These are phyloP conservation scores for Anas platyrhynchos DNA, from an alignment of 2,113 vertebrate species.

Conservation along the genomic window DNA sequence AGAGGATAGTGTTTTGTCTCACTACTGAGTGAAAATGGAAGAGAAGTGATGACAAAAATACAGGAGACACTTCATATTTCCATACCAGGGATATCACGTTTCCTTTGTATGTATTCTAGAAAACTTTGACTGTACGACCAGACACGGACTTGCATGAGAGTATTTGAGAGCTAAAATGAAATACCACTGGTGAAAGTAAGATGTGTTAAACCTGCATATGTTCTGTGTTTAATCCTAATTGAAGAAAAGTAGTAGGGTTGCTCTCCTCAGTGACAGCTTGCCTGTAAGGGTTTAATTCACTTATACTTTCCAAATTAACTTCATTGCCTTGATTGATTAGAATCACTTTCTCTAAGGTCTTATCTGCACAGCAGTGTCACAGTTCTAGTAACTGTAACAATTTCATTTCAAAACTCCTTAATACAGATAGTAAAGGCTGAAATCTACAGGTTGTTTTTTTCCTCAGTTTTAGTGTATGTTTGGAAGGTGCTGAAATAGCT, in stretches of 20 bases:
- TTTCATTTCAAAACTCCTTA: not conserved
- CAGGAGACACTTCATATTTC: no score
- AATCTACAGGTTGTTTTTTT: not conserved
- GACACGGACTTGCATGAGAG: not conserved
- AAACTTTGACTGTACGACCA: not conserved
- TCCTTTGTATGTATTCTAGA: not conserved
- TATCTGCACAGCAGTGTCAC: not conserved
- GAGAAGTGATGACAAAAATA: not conserved
- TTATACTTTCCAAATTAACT: not conserved
- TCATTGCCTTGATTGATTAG: not conserved
- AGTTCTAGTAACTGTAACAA: not conserved
- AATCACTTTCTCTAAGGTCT: not conserved
- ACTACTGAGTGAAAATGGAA: not conserved
- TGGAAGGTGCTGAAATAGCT: not conserved
- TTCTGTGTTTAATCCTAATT: not conserved
- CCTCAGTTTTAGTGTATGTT: not conserved
- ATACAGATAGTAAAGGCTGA: not conserved
- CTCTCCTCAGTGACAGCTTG: not conserved
- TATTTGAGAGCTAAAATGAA: not conserved
- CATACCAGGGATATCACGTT: not conserved
- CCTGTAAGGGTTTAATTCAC: not conserved
- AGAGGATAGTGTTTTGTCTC: not conserved
- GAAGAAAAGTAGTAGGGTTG: not conserved
- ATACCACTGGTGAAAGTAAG: not conserved
- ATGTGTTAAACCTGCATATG: not conserved